phyloP scores from a whole-genome alignment of 2,113 vertebrate genomes.

The Piaya cayana region DNA sequence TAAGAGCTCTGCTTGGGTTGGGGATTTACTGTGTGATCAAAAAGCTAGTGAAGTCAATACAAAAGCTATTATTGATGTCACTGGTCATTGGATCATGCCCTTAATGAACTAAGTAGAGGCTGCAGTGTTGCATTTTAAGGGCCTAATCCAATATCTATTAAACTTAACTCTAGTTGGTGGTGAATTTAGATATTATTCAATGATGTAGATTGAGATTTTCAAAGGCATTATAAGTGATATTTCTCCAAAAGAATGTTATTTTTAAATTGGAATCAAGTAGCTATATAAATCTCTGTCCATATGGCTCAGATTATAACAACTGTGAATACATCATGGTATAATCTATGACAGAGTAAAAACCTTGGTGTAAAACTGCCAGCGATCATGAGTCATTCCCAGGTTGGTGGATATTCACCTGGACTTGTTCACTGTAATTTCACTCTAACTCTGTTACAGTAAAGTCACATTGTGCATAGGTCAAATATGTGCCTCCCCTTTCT shows the following conservation, averaged over 20 bases:
- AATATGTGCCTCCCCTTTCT: not conserved
- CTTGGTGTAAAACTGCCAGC: not conserved
- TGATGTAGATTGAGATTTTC: not conserved
- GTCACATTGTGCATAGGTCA: not conserved
- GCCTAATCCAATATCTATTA: not conserved
- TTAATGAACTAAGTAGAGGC: conserved; percentile 48
- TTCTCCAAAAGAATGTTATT: not conserved
- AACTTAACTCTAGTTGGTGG: not conserved
- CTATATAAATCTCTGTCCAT: not conserved
- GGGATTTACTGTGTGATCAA: conserved; percentile 4
- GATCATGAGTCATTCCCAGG: not conserved
- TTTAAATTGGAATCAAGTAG: not conserved
- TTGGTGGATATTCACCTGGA: not conserved
- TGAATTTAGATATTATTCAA: not conserved
- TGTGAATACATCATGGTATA: not conserved
- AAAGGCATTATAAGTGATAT: not conserved
- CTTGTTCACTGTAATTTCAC: not conserved
- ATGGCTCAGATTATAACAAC: not conserved
- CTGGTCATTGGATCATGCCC: not conserved
- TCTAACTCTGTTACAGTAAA: not conserved
- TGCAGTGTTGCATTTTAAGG: not conserved
- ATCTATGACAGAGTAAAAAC: not conserved
- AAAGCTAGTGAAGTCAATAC: conserved; percentile 34
- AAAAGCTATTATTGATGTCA: conserved; percentile 45
- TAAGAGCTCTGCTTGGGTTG: not conserved